Evolutionary conservation across 2,888 invertebrate genomes (phyloP).

Genomic region (Cataglyphis livida): DNA sequence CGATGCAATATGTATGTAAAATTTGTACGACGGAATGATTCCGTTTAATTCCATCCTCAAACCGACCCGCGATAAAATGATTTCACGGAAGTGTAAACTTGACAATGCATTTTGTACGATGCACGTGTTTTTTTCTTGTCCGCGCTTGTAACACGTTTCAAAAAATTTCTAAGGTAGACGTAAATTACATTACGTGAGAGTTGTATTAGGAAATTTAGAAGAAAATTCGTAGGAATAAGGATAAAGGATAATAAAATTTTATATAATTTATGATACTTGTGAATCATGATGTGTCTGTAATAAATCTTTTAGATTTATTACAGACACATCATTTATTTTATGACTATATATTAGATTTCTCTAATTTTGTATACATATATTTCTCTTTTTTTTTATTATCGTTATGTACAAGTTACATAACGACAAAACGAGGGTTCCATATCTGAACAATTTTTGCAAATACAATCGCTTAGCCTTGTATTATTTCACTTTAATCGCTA

Average conservation of each 20-base stretch:
- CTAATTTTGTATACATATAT: not conserved
- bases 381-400: not conserved
- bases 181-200: not conserved
- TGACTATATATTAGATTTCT: not conserved
- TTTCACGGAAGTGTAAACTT: not conserved
- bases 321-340: not conserved
- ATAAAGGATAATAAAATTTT: not conserved
- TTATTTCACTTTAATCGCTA: slow-evolving; percentile 50
- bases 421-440: not conserved
- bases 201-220: not conserved
- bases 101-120: not conserved
- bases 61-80: not conserved
- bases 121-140: not conserved
- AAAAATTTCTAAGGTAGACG: not conserved
- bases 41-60: slow-evolving; percentile 30
- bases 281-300: not conserved
- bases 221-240: not conserved
- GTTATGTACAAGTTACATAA: not conserved
- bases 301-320: not conserved
- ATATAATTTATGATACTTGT: not conserved
- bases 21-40: slow-evolving; percentile 5
- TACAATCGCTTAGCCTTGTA: slow-evolving; percentile 56
- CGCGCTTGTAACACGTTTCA: not conserved
- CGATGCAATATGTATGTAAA: slow-evolving; percentile 35
- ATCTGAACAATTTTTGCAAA: slow-evolving; percentile 61